phyloP scores from a whole-genome alignment of 2,797 vertebrate species.

The Anabacerthia variegaticeps region DNA sequence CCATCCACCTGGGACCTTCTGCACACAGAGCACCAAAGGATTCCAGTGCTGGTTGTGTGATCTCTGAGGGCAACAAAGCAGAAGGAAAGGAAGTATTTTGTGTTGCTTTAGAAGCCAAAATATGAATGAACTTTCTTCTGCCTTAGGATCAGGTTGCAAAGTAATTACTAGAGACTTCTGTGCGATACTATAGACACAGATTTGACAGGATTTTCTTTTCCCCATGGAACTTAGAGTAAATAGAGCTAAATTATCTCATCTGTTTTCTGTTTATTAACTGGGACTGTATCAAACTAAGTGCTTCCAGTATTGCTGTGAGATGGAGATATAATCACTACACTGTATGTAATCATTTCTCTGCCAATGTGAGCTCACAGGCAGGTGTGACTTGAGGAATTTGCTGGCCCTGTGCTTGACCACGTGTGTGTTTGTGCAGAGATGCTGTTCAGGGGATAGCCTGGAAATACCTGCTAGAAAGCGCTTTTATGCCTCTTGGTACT shows the following conservation, averaged over 20 bases:
- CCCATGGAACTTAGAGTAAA: not conserved
- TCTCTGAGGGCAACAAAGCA: not conserved
- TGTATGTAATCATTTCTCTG: not conserved
- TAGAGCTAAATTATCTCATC: slow-evolving; percentile 13
- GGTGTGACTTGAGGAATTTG: not conserved
- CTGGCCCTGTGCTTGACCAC: not conserved
- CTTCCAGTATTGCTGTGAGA: not conserved
- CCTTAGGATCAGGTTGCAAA: not conserved
- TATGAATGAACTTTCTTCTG: not conserved
- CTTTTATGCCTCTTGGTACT: not conserved
- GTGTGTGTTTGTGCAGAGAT: not conserved
- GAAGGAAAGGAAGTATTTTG: not conserved
- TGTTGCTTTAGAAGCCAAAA: not conserved
- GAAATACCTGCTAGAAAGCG: not conserved
- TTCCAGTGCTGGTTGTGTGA: rapidly evolving
- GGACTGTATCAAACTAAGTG: slow-evolving; percentile 23
- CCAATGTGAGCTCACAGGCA: not conserved
- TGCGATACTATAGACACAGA: not conserved
- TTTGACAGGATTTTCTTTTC: not conserved
- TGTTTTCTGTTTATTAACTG: slow-evolving; percentile 31
- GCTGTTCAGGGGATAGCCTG: not conserved
- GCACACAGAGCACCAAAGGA: not conserved
- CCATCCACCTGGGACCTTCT: no score
- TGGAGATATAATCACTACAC: not conserved
- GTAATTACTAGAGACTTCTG: not conserved